Evolutionary conservation across 1,140 invertebrate genomes (phyloP).

Genomic region (Pteromalus puparum): DNA sequence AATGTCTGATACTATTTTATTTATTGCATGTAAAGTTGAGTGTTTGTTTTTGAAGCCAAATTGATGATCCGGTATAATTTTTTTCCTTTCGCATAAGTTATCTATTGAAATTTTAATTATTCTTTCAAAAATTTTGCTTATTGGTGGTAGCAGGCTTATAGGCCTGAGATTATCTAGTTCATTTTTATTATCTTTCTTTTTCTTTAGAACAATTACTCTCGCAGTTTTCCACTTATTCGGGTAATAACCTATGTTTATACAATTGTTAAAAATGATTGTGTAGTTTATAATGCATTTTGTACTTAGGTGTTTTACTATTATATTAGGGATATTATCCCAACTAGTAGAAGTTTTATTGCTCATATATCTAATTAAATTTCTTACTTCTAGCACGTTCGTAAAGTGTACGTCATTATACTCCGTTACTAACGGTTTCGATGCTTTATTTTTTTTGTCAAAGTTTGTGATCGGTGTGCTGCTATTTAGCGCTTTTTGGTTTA

Average conservation of each 20-base stretch:
- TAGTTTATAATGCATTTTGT: not conserved
- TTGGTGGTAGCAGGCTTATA: constrained; percentile 65
- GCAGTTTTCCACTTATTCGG: constrained; percentile 52
- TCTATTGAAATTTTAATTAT: constrained; percentile 20
- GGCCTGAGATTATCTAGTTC: constrained; percentile 52
- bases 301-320: constrained; percentile 48
- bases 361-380: not conserved
- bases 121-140: constrained; percentile 47
- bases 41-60: constrained; percentile 51
- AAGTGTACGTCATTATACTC: not conserved
- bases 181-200: constrained; percentile 44
- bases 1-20: constrained; percentile 39
- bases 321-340: constrained; percentile 49
- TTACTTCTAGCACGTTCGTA: not conserved
- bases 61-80: constrained; percentile 55
- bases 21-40: constrained; percentile 49
- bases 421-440: too few relatives aligned
- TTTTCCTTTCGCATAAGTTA: constrained; percentile 33
- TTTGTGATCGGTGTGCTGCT: too few relatives aligned
- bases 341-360: constrained; percentile 51
- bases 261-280: constrained; percentile 49
- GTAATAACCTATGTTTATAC: constrained; percentile 41
- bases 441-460: not conserved
- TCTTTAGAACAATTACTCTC: constrained; percentile 50
- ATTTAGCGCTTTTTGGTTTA: too few relatives aligned